Evolutionary conservation across 2,888 invertebrate species (phyloP), one percentile per base, ranked within the genome.

Genomic region (Chrysina gloriosa): DNA sequence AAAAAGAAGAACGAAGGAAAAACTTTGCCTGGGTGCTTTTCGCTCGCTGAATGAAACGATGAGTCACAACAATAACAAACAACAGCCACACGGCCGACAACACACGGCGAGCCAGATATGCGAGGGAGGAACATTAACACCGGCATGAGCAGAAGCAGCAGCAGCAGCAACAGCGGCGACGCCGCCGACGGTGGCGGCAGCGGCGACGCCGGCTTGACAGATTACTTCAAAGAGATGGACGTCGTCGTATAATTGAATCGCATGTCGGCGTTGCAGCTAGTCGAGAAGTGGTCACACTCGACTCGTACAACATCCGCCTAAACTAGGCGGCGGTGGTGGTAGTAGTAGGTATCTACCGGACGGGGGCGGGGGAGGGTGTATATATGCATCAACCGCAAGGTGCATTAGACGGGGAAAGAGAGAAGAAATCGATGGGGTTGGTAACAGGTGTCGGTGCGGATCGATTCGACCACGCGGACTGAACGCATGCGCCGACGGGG

Each of bases 371-470:
- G 52, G 31, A 16, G 25, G 42, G 36, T 34, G 56, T 56, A 56
- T 61, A 61, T 19, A 67, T 74, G 72, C 73, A 74, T 70, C 64
- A 58, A 63, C 65, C 66, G 68, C 70, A 68, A 64, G 66, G 67
- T 72, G 70, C 72, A 70, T 65, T 70, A 50, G 65, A 65, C 69
- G 58, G 66, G 58, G 63, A 69, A 65, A 71, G 70, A 73, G 72
- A 73, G 71, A 74, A 66, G 70, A 72, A 76, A 76, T 76, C 75
- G 76, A 75, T 74, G 75, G 71, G 71, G 73, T 73, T 70, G 81
- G 83, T 82, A 83, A 83, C 83, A 83, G 83, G 82, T 83, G 82
- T 83, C 82, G 81, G 80, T 78, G 69, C 67, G 73, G 78, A 82
- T 82, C 82, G 82, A 82, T 82, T 74, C 73, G 75, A 74, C 77